Conservation (phyloP, 2,888 invertebrate species). For the Andrena minutula region DNA sequence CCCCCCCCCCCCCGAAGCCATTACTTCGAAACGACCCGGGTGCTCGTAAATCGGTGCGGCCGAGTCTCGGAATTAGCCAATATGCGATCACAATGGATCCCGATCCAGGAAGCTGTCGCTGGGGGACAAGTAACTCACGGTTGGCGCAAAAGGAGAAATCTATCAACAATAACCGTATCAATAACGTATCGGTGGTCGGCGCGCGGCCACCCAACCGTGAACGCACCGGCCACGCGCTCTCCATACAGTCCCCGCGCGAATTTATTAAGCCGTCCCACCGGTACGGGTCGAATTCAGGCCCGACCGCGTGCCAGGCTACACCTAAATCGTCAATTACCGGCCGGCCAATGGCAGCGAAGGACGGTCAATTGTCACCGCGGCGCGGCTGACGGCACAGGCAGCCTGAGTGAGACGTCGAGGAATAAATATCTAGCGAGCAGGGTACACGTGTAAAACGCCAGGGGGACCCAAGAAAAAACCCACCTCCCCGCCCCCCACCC, state of each 20-base stretch:
- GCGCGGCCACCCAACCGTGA: slow-evolving; percentile 35
- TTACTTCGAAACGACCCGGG: not conserved
- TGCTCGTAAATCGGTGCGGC: slow-evolving; percentile 18
- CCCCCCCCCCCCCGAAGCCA: not conserved
- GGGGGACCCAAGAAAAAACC: slow-evolving; percentile 25
- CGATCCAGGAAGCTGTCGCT: slow-evolving; percentile 20
- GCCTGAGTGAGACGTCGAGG: slow-evolving; percentile 30
- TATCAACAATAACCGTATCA: slow-evolving; percentile 55
- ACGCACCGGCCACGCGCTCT: slow-evolving; percentile 24
- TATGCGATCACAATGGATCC: slow-evolving; percentile 19
- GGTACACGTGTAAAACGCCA: slow-evolving; percentile 47
- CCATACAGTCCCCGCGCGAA: slow-evolving; percentile 62
- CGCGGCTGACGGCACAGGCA: not conserved
- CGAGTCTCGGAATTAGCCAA: slow-evolving; percentile 14
- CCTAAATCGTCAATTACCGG: slow-evolving; percentile 51
- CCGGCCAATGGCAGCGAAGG: not conserved
- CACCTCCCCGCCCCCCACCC: not conserved
- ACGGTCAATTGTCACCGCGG: slow-evolving; percentile 8
- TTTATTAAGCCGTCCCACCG: slow-evolving; percentile 76
- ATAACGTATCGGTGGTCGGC: slow-evolving; percentile 45
- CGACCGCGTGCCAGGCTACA: slow-evolving; percentile 46
- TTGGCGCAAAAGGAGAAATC: slow-evolving; percentile 33
- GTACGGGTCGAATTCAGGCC: slow-evolving; percentile 65
- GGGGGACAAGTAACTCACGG: slow-evolving; percentile 17
- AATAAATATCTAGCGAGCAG: slow-evolving; percentile 42